Evolutionary conservation across 2,888 invertebrate species (phyloP).

Genomic region (Dryocosmus kuriphilus): DNA sequence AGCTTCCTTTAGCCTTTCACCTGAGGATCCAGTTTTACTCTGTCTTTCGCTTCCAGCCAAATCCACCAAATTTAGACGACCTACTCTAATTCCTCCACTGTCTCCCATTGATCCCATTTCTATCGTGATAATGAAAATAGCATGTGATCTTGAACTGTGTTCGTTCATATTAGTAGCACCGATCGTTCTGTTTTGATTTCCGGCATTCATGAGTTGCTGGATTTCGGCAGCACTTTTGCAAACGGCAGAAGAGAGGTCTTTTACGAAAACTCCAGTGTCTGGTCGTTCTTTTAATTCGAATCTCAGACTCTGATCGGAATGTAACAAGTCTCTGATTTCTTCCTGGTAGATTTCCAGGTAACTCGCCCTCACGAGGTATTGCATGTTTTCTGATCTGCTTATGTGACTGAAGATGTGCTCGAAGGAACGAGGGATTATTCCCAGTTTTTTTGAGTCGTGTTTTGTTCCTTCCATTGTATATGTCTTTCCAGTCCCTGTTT

Average conservation of each 20-base stretch:
- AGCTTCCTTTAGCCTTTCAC: conserved; percentile 95
- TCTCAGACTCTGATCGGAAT: conserved; percentile 84
- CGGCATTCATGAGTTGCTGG: conserved; percentile 94
- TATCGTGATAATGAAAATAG: conserved; percentile 98
- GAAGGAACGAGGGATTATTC: conserved; percentile 97
- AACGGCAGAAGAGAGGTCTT: conserved; percentile 95
- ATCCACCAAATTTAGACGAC: conserved; percentile 98
- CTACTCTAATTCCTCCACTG: conserved; percentile 83
- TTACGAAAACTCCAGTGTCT: conserved; percentile 95
- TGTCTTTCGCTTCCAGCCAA: conserved; percentile 99
- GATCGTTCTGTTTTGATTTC: conserved; percentile 96
- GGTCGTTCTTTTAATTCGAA: conserved; percentile 88
- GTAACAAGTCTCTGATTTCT: conserved; percentile 86
- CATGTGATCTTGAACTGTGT: conserved; percentile 98
- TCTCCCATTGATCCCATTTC: conserved; percentile 91
- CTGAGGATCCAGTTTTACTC: conserved; percentile 96
- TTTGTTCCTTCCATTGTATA: conserved; percentile 87
- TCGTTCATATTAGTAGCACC: conserved; percentile 99
- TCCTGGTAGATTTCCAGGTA: conserved; percentile 99
- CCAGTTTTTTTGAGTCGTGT: conserved; percentile 85
- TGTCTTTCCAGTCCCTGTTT: conserved; percentile 96
- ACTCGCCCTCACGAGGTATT: conserved; percentile 96
- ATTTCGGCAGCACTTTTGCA: conserved; percentile 97
- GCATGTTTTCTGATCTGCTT: conserved; percentile 92
- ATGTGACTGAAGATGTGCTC: conserved; percentile 98